Evolutionary conservation across 2,888 invertebrate genomes (phyloP), one percentile per base, ranked within the genome.

Genomic region (Ecdyonurus torrentis): DNA sequence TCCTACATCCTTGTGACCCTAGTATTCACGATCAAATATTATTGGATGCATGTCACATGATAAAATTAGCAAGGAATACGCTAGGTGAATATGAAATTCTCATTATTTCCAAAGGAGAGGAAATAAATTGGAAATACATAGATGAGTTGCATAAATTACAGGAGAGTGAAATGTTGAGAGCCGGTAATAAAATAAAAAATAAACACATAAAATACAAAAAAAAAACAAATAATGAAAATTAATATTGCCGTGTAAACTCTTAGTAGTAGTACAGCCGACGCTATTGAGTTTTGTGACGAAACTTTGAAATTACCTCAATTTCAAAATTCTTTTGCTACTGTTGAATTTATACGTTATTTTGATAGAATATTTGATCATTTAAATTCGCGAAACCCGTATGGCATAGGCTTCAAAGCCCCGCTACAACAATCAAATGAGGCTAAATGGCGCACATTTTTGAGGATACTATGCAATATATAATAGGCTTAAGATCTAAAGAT

Each of bases 201-300:
- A 5, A 50, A 1, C 66, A 67, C 23, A 52, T 67, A 1, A 23
- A 64, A 2, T 67, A 61, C 59, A 22, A 52, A 15, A 60, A 61
- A 52, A 15, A 60, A 61, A 52, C 63, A 66, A 25, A 65, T 63
- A 52, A 66, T 67, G 65, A 65, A 63, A 15, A 65, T 66, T 10
- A 63, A 62, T 53, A 58, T 67, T 18, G 64, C 66, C 20, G 63
- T 61, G 2, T 65, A 67, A 61, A 60, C 59, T 18, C 20, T 67
- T 3, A 67, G 66, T 60, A 37, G 52, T 5, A 63, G 63, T 58
- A 66, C 67, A 22, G 66, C 64, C 23, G 63, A 67, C 61, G 64
- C 64, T 1, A 55, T 67, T 18, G 58, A 65, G 50, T 60, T 37
- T 23, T 66, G 65, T 59, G 58, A 24, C 1, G 52, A 24, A 20